Evolutionary conservation across 2,113 vertebrate genomes (phyloP).

Genomic region (Paedocypris sp.): DNA sequence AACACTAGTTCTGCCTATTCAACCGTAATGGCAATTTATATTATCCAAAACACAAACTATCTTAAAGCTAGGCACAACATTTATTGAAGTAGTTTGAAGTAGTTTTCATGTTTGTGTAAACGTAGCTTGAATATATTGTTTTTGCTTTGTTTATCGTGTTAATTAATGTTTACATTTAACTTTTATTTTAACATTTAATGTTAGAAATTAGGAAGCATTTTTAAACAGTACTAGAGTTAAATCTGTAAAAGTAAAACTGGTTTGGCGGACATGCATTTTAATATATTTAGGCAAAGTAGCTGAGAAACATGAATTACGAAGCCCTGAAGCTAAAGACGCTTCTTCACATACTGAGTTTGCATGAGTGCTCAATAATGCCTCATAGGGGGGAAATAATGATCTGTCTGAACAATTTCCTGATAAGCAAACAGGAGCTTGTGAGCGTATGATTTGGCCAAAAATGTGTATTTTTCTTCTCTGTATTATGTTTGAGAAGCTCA

Average conservation of each 20-base stretch:
- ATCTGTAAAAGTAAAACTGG: background rate
- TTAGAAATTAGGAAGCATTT: too few species aligned
- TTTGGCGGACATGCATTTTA: background rate
- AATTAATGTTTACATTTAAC: too few species aligned
- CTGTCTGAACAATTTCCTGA: background rate
- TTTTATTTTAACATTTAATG: too few species aligned
- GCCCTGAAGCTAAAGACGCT: background rate
- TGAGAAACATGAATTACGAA: background rate
- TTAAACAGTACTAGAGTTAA: background rate
- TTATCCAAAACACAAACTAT: too few species aligned
- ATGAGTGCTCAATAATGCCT: constrained; percentile 5
- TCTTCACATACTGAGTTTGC: background rate
- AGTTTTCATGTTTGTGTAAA: too few species aligned
- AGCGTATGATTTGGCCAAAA: constrained; percentile 12
- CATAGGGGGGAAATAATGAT: background rate
- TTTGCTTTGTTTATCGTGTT: too few species aligned
- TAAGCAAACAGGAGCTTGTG: constrained; percentile 1
- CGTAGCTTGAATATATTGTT: too few species aligned
- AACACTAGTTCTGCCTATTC: too few species aligned
- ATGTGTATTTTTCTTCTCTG: constrained; percentile 11
- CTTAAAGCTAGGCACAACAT: too few species aligned
- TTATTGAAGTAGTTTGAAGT: too few species aligned
- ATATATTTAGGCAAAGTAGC: background rate
- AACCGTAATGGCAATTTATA: too few species aligned
- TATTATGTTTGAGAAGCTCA: constrained; percentile 3